Percentiles rank a stretch among this genome's conserved stretches.
Conservation (phyloP, 2,888 invertebrate species). For the Andrena haemorrhoa region DNA sequence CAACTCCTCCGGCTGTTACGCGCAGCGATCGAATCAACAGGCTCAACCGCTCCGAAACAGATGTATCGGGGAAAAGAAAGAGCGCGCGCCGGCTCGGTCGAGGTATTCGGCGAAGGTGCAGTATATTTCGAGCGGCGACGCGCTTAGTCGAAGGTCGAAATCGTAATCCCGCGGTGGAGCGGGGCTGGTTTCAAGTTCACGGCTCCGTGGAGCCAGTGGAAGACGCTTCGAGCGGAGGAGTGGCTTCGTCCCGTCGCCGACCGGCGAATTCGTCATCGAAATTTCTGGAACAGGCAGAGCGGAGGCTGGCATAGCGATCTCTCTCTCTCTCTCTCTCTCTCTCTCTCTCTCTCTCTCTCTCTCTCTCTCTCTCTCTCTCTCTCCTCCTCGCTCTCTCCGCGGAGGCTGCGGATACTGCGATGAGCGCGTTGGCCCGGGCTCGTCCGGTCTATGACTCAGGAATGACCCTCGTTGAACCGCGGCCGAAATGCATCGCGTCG, state of each 20-base stretch:
- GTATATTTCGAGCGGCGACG: constrained; percentile 23
- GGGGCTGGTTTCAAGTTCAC: constrained; percentile 62
- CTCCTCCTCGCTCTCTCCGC: not conserved
- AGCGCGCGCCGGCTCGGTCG: not conserved
- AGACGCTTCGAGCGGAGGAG: constrained; percentile 31
- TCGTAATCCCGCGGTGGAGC: constrained; percentile 35
- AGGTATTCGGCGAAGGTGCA: not conserved
- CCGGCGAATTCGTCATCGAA: constrained; percentile 81
- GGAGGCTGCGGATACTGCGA: constrained; percentile 18
- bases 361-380: constrained; percentile 1
- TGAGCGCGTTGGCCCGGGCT: constrained; percentile 71
- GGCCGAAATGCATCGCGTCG: constrained; percentile 17
- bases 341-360: not conserved
- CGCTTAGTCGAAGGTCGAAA: constrained; percentile 50
- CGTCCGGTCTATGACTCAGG: constrained; percentile 83
- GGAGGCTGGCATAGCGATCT: constrained; percentile 30
- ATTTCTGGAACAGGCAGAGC: constrained; percentile 76
- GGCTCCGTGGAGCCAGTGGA: constrained; percentile 30
- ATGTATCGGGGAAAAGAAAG: no score
- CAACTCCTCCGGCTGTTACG: no score
- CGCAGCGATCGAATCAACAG: no score
- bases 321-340: not conserved
- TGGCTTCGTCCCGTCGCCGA: constrained; percentile 30
- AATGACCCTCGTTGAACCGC: constrained; percentile 82
- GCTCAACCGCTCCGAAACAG: no score